Base-by-base conservation (phyloP, 2,797 vertebrate species). In the Phalloptychus januarius region DNA sequence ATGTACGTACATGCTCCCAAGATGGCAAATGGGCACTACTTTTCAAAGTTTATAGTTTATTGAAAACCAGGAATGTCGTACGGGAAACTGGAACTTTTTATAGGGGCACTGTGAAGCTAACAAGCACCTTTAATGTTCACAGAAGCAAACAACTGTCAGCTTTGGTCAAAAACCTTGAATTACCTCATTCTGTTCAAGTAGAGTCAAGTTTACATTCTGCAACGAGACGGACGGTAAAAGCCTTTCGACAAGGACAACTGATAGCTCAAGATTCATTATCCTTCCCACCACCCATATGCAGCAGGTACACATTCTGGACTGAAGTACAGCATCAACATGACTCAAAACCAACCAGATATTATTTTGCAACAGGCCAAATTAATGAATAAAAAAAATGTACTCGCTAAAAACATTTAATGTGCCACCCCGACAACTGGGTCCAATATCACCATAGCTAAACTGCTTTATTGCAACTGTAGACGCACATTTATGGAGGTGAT, bases 71-170 rank as follows among this genome's bases (percentile, higher is more conserved):
- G 89, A 91, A 90, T 86, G 85, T 87, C 83, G 79, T 74, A 82
- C 54, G 69, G 90, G 86, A 84, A 91, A 90, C 72, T 82, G 76
- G 84, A 83, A 65, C 40, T 71, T 83, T 94, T 94, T 91, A 94
- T 78, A 77, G 85, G 82, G 79, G 80, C 40, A 77, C 67, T 3
- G 3, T 78, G 73, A 84, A 76, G 77, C 77, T 85, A 88, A 87
- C 69, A 80, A 86, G 83, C 63, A 73, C 52, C 40, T 92, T 89
- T 83, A 82, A 91, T 83, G 79, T 83, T 83, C 74, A 74, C 71
- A 85, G 85, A 85, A 71, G 71, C 79, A 90, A 86, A 88, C 73
- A 84, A 82, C 87, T 83, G 80, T 65, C 72, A 54, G 25, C 58
- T 20, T 65, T 72, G 38, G 80, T 83, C 77, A 73, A 5, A 81